phyloP scores from a whole-genome alignment of 2,797 vertebrate genomes.

The Aphelocoma californica region DNA sequence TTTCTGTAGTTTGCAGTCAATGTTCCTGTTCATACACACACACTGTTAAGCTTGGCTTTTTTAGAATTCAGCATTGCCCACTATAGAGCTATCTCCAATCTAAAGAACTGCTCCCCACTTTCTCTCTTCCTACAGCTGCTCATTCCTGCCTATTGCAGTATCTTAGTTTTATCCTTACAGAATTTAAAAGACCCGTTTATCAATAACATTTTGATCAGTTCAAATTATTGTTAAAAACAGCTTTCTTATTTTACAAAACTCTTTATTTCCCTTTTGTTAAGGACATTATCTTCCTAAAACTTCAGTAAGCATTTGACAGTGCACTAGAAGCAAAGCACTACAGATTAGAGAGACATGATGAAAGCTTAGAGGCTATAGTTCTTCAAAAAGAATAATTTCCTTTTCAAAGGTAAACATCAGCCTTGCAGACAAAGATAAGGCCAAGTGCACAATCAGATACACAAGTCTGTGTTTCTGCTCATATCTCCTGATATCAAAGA shows the following conservation, averaged over 20 bases:
- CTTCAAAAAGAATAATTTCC: constrained; percentile 63
- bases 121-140: background rate
- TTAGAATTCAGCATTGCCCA: background rate
- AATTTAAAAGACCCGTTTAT: background rate
- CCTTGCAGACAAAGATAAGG: constrained; percentile 60
- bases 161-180: background rate
- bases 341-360: constrained; percentile 34
- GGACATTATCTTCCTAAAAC: background rate
- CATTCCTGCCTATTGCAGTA: background rate
- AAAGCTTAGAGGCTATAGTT: constrained; percentile 41
- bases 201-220: background rate
- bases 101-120: background rate
- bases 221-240: background rate
- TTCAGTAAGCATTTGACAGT: background rate
- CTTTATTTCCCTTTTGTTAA: background rate
- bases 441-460: constrained; percentile 29
- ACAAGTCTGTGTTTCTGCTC: background rate
- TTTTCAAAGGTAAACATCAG: constrained; percentile 55
- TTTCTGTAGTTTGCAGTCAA: background rate
- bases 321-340: background rate
- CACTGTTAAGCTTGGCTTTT: background rate
- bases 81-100: rapidly evolving
- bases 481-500: constrained; percentile 34
- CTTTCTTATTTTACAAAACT: background rate
- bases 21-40: background rate